Percentiles rank a stretch among this genome's conserved stretches.
Evolutionary conservation across 2,113 vertebrate genomes (phyloP).

Genomic region (Speoplatyrhinus poulsoni): DNA sequence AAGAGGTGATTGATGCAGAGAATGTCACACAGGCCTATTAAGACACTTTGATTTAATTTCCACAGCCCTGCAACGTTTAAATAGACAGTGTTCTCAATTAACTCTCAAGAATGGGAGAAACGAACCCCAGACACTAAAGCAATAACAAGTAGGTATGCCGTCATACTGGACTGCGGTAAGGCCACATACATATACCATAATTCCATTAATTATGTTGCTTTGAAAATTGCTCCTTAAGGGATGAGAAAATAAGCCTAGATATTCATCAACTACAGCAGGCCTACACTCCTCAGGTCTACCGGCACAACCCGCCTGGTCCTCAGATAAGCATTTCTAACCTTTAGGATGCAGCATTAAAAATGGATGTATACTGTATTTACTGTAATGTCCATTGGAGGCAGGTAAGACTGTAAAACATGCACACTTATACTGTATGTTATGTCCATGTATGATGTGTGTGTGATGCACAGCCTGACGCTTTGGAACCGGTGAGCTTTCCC

Average conservation of each 20-base stretch:
- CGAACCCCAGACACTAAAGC: conserved; percentile 35
- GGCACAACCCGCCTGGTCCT: background rate
- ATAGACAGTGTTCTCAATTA: conserved; percentile 64
- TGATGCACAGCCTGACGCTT: too few relatives aligned
- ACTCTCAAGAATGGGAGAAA: conserved; percentile 35
- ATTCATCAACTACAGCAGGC: too few relatives aligned
- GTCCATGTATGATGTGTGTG: too few relatives aligned
- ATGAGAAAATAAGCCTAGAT: conserved; percentile 12
- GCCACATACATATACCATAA: conserved; percentile 32
- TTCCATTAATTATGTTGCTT: conserved; percentile 39
- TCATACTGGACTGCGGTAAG: conserved; percentile 35
- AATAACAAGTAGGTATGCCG: conserved; percentile 21
- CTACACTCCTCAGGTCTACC: conserved; percentile 1
- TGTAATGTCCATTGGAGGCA: too few relatives aligned
- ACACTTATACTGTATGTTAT: too few relatives aligned
- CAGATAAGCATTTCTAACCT: conserved; percentile 46
- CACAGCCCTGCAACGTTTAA: conserved; percentile 57
- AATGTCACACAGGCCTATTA: conserved; percentile 57
- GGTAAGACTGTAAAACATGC: too few relatives aligned
- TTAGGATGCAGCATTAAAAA: conserved; percentile 29
- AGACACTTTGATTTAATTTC: conserved; percentile 63
- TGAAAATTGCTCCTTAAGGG: conserved; percentile 26
- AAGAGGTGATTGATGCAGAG: conserved; percentile 47
- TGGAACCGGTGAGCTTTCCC: too few relatives aligned
- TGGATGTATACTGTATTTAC: too few relatives aligned